These are phyloP conservation scores for Datnioides undecimradiatus DNA, from an alignment of 2,113 vertebrate genomes.

Conservation along the genomic window DNA sequence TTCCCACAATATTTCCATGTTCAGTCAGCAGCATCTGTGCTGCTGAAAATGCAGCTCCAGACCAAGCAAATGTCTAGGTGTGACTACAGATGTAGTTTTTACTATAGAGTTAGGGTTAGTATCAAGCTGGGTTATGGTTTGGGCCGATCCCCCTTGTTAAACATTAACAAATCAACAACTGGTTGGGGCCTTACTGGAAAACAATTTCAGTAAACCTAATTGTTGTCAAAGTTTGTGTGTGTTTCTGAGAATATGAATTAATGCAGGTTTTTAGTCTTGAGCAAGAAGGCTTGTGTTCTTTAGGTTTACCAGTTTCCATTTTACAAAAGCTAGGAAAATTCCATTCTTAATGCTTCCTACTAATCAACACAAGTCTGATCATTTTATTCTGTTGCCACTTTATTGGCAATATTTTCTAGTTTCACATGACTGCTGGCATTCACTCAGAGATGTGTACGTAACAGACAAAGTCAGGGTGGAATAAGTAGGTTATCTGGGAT, in stretches of 20 bases:
- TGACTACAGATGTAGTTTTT: too few species aligned
- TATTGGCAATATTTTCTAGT: neutral
- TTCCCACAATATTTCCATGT: too few species aligned
- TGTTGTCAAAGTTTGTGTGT: conserved; percentile 9
- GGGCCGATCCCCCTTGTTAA: too few species aligned
- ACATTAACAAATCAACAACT: too few species aligned
- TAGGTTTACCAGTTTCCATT: neutral
- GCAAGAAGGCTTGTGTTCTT: neutral
- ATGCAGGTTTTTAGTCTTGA: neutral
- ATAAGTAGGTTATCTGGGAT: conserved; percentile 30
- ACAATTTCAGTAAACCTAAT: conserved; percentile 31
- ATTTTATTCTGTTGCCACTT: conserved; percentile 15
- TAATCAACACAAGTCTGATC: conserved; percentile 9
- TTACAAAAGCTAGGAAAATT: neutral
- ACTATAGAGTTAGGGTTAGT: too few species aligned
- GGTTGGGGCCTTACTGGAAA: conserved; percentile 39
- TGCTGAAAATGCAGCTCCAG: too few species aligned
- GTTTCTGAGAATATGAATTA: conserved; percentile 22
- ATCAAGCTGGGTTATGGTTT: too few species aligned
- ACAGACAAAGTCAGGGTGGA: neutral
- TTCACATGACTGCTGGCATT: conserved; percentile 27
- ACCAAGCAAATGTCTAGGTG: too few species aligned
- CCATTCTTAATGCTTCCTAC: neutral
- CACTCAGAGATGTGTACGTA: neutral
- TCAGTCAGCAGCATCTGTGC: too few species aligned